Evolutionary conservation across 2,797 vertebrate genomes (phyloP), one percentile per base, ranked within the genome.

Genomic region (Manis pentadactyla): DNA sequence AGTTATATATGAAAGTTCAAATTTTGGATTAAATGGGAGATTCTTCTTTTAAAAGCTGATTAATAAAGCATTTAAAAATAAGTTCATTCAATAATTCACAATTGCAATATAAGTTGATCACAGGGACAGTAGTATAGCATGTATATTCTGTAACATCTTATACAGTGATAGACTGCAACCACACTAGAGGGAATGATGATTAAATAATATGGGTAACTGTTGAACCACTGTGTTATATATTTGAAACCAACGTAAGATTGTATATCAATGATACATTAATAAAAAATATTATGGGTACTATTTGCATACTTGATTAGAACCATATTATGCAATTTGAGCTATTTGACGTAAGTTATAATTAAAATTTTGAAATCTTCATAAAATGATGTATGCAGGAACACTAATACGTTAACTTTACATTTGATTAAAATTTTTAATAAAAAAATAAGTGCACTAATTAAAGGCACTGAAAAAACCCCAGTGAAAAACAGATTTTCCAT

Each of bases 361-460:
- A 82, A 73, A 96, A 59, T 15, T 57, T 12, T 75, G 87, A 91
- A 78, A 61, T 81, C 78, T 81, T 49, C 46, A 59, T 37, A 93
- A 87, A 77, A 88, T 49, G 63, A 69, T 77, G 49, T 31, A 34
- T 6, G 46, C 2, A 37, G 10, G 68, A 78, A 46, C 34, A 90
- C 13, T 51, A 92, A 66, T 29, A 39, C 66, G 64, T 74, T 74
- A 37, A 51, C 5, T 57, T 96, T 64, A 42, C 7, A 91, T 84
- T 74, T 95, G 51, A 90, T 63, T 68, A 63, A 46, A 78, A 84
- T 4, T 82, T 87, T 61, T 61, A 92, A 83, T 92, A 89, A 77
- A 55, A 51, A 46, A 46, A 64, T 42, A 85, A 77, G 5, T 75
- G 4, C 3, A 29, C 23, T 74, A 55, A 11, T 55, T n/a, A 63